Evolutionary conservation across 1,140 invertebrate species (phyloP).

Genomic region (Cheumatopsyche charites): DNA sequence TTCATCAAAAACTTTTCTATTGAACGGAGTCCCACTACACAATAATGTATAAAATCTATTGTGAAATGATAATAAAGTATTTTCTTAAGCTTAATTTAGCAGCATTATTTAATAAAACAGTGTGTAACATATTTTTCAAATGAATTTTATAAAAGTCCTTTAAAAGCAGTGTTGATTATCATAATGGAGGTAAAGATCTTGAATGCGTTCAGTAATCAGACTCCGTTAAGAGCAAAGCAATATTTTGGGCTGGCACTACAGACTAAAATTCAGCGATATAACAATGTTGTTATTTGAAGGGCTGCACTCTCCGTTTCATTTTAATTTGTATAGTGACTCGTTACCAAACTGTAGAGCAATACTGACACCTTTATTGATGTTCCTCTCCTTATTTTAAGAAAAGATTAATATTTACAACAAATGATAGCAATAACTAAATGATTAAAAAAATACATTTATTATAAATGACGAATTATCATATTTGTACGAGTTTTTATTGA

Average conservation of each 20-base stretch:
- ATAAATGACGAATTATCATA: constrained; percentile 57
- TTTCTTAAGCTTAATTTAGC: constrained; percentile 32
- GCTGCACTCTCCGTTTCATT: constrained; percentile 55
- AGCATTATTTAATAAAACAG: constrained; percentile 28
- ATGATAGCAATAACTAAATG: constrained; percentile 63
- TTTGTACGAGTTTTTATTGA: constrained; percentile 61
- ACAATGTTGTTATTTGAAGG: constrained; percentile 63
- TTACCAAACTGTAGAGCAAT: constrained; percentile 62
- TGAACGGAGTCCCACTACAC: neutral
- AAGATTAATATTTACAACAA: constrained; percentile 63
- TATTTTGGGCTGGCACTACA: constrained; percentile 5
- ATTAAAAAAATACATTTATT: constrained; percentile 52
- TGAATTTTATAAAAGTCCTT: constrained; percentile 26
- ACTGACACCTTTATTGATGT: constrained; percentile 62
- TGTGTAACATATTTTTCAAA: constrained; percentile 35
- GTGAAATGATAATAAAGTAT: constrained; percentile 42
- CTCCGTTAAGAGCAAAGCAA: constrained; percentile 25
- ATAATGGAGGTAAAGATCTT: constrained; percentile 19
- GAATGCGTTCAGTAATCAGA: constrained; percentile 10
- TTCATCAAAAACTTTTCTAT: neutral
- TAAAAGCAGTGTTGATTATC: neutral
- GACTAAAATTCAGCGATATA: constrained; percentile 19
- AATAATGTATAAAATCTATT: constrained; percentile 30
- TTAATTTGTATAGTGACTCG: constrained; percentile 46
- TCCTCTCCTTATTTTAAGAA: constrained; percentile 65